These are phyloP conservation scores for Reticulitermes speratus DNA, from an alignment of 1,140 invertebrate species.

Conservation along the genomic window DNA sequence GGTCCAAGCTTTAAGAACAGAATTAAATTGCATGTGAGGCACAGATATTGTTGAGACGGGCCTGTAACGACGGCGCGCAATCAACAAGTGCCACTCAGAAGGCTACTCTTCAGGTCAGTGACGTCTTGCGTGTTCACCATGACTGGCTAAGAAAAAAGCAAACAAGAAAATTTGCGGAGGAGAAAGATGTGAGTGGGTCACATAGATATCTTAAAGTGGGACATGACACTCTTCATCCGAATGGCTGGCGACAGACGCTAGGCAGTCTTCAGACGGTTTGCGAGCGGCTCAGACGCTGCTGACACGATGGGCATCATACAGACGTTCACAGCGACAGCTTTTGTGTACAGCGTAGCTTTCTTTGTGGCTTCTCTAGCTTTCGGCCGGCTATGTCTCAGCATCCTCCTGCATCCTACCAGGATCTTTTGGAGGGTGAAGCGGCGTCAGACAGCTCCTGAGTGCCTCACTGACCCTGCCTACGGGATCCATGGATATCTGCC, in stretches of 20 bases:
- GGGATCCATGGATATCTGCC: conserved; percentile 14
- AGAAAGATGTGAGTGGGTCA: neutral
- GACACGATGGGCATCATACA: neutral
- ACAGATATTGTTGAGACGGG: no score
- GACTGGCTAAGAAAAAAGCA: neutral
- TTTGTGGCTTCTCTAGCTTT: neutral
- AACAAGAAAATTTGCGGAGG: neutral
- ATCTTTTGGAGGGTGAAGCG: conserved; percentile 3
- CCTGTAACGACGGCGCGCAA: no score
- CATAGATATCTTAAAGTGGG: neutral
- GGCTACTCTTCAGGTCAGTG: neutral
- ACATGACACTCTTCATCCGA: neutral
- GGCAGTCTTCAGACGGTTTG: neutral
- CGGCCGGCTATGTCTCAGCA: neutral
- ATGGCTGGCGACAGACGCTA: neutral
- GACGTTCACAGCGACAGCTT: neutral
- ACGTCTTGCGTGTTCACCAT: neutral
- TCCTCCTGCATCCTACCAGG: neutral
- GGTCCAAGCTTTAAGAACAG: no score
- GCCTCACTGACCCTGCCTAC: conserved; percentile 18
- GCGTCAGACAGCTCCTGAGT: neutral
- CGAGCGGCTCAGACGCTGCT: neutral
- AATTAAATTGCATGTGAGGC: no score
- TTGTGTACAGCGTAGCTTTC: neutral
- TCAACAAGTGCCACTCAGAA: no score